Base-by-base conservation (phyloP, 2,888 invertebrate genomes). In the Lapara coniferarum region DNA sequence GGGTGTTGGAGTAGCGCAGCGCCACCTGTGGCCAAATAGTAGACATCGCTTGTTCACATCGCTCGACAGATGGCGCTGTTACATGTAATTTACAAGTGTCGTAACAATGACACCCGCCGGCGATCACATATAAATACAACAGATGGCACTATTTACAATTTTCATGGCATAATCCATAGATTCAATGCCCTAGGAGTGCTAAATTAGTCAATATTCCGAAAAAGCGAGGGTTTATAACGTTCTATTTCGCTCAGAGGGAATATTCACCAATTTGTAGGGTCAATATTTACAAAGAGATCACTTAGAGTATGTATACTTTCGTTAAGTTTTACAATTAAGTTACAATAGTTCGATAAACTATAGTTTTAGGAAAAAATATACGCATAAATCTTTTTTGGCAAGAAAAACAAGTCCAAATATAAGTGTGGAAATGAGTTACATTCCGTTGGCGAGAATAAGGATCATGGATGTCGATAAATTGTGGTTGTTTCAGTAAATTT, bases 241-340 rank as follows among this genome's bases (percentile, higher is more conserved):
- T 53, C 8, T 16, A 37, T 30, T 19, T 51, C 66, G 44, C 55
- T n/a, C 5, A 16, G 10, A 58, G 14, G 66, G 57, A 66, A 74
- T 71, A 78, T 73, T 78, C 72, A 74, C 73, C 76, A 80, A 77
- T 78, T 72, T 67, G 76, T 75, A 72, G 73, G 73, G 74, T 73
- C 72, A 75, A 66, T 80, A 80, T 80, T 78, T 80, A 80, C 79
- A 80, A 77, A 72, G 76, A 76, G 71, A 73, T 79, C 74, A 78
- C 69, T 67, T 46, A 66, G 69, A 55, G 57, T 66, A 59, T 68
- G 59, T 63, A 63, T 68, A 68, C 63, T 46, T 37, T 51, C 49
- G 63, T 63, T 49, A 63, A 63, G 59, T 63, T 49, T 63, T 63
- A 63, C 49, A 63, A 59, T 63, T 63, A 63, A 63, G 46, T 63